These are phyloP conservation scores for Drosophila cracens DNA, from an alignment of 2,888 invertebrate species.

Conservation along the genomic window DNA sequence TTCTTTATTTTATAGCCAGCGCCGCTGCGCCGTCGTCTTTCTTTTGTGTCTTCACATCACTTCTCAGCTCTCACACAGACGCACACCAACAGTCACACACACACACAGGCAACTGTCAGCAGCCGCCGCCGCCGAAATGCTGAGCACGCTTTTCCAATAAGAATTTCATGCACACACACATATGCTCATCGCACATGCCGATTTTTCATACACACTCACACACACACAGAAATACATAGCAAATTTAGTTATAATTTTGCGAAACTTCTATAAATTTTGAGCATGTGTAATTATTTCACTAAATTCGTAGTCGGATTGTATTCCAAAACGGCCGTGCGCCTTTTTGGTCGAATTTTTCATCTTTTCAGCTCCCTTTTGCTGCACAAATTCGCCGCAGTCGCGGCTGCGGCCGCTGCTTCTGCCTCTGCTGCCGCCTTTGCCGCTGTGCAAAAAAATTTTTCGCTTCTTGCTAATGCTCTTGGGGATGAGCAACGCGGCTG, in stretches of 20 bases:
- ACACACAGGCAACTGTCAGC: slow-evolving; percentile 49
- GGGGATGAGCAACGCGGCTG: slow-evolving; percentile 35
- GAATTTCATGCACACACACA: slow-evolving; percentile 62
- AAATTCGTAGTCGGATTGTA: slow-evolving; percentile 25
- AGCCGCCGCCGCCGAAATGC: slow-evolving; percentile 67
- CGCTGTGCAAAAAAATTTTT: slow-evolving; percentile 77
- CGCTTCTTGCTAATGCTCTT: slow-evolving; percentile 61
- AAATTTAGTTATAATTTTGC: slow-evolving; percentile 59
- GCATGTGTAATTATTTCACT: slow-evolving; percentile 32
- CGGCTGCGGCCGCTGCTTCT: slow-evolving; percentile 50
- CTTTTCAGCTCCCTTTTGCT: slow-evolving; percentile 61
- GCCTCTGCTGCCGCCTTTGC: slow-evolving; percentile 60
- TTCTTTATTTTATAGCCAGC: slow-evolving; percentile 64
- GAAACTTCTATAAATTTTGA: slow-evolving; percentile 20
- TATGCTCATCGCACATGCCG: slow-evolving; percentile 65
- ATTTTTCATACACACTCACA: slow-evolving; percentile 62
- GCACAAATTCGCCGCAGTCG: slow-evolving; percentile 68
- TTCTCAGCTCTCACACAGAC: slow-evolving; percentile 56
- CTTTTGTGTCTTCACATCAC: slow-evolving; percentile 70
- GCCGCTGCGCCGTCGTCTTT: slow-evolving; percentile 64
- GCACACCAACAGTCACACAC: slow-evolving; percentile 28
- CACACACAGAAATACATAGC: slow-evolving; percentile 44
- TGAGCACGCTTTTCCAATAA: slow-evolving; percentile 80
- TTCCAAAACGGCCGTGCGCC: slow-evolving; percentile 34
- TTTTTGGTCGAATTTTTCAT: slow-evolving; percentile 63